A percentile compares a stretch with the other conserved stretches of the same genome.
Evolutionary conservation across 92 coral and sea anemone genomes (phyloP).

Genomic region (Metridium senile): DNA sequence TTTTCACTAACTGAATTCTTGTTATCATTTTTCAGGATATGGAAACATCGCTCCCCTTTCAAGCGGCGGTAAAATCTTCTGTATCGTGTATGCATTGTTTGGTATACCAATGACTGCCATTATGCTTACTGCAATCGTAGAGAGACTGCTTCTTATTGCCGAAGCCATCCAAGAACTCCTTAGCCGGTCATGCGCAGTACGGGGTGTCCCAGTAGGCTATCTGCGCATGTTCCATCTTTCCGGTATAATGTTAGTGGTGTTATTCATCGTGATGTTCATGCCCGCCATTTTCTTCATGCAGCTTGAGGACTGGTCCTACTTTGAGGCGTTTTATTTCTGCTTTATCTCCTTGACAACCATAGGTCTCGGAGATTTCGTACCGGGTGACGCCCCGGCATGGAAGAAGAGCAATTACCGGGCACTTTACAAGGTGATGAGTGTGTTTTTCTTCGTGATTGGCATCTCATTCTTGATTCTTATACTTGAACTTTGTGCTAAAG

Average conservation of each 20-base stretch:
- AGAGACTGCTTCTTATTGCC: slow-evolving; percentile 73
- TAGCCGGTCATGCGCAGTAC: slow-evolving; percentile 71
- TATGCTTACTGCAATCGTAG: slow-evolving; percentile 97
- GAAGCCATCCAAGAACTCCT: slow-evolving; percentile 66
- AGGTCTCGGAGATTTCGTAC: slow-evolving; percentile 98
- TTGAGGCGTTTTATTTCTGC: slow-evolving; percentile 95
- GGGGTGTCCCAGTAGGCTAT: slow-evolving; percentile 79
- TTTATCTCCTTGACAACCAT: slow-evolving; percentile 95
- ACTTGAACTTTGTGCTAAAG: slow-evolving; percentile 95
- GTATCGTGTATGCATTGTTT: slow-evolving; percentile 91
- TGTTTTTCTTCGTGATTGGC: slow-evolving; percentile 88
- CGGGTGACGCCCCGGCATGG: slow-evolving; percentile 90
- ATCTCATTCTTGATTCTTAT: slow-evolving; percentile 89
- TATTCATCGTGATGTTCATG: slow-evolving; percentile 67
- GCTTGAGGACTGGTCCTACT: slow-evolving; percentile 92
- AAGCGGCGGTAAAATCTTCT: slow-evolving; percentile 89
- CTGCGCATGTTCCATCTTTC: slow-evolving; percentile 86
- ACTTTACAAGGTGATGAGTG: slow-evolving; percentile 81
- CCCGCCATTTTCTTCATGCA: slow-evolving; percentile 87
- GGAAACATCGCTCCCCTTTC: slow-evolving; percentile 96
- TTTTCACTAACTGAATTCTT: not conserved
- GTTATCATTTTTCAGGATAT: slow-evolving; percentile 68
- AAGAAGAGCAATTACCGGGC: slow-evolving; percentile 74
- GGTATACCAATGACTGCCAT: slow-evolving; percentile 99
- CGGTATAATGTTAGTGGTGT: slow-evolving; percentile 62